These are phyloP conservation scores for Chaetodon auriga DNA, from an alignment of 2,113 vertebrate species.

Conservation along the genomic window DNA sequence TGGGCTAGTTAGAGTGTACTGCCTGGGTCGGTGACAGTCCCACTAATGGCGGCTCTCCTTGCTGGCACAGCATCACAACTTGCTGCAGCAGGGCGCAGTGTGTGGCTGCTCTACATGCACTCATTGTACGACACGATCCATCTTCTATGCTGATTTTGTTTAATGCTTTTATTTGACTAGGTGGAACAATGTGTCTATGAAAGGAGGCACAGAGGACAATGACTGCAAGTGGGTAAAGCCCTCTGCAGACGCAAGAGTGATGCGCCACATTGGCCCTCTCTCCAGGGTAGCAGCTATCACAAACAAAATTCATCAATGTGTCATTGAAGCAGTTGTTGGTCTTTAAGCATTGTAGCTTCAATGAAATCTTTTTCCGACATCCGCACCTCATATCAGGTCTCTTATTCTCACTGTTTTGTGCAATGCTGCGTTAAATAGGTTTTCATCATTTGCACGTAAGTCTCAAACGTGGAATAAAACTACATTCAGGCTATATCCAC, in stretches of 20 bases:
- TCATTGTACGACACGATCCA: constrained; percentile 51
- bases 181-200: constrained; percentile 46
- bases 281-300: constrained; percentile 44
- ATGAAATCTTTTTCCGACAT: constrained; percentile 14
- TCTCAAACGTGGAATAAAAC: neutral
- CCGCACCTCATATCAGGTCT: neutral
- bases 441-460: neutral
- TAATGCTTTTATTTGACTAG: constrained; percentile 54
- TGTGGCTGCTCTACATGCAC: constrained; percentile 55
- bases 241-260: constrained; percentile 42
- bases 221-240: constrained; percentile 41
- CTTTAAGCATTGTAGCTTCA: constrained; percentile 27
- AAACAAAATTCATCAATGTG: constrained; percentile 67
- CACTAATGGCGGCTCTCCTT: constrained; percentile 60
- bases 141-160: constrained; percentile 63
- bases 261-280: constrained; percentile 30
- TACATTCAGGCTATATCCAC: neutral
- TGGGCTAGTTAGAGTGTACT: constrained; percentile 66
- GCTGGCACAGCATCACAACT: constrained; percentile 42
- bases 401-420: neutral
- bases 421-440: neutral
- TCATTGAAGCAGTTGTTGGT: constrained; percentile 29
- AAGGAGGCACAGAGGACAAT: constrained; percentile 48
- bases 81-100: constrained; percentile 46
- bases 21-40: constrained; percentile 65